Evolutionary conservation across 2,797 vertebrate genomes (phyloP).

Genomic region (Chiloscyllium punctatum): DNA sequence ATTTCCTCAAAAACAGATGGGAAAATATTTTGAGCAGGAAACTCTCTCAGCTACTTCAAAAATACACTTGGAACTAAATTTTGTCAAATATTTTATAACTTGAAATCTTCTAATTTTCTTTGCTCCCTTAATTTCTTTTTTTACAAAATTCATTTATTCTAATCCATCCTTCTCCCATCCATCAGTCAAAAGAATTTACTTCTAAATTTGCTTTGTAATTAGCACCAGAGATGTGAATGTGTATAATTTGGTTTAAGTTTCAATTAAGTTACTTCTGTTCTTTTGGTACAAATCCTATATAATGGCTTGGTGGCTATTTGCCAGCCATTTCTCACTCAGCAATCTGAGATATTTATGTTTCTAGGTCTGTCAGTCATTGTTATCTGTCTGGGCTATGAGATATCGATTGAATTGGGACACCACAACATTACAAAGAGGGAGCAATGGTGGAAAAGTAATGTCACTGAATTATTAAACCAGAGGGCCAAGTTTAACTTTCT

Average conservation of each 20-base stretch:
- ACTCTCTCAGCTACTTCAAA: background rate
- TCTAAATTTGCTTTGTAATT: background rate
- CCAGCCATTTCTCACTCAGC: background rate
- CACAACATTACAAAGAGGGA: background rate
- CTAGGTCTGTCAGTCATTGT: background rate
- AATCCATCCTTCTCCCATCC: background rate
- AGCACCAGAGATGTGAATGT: background rate
- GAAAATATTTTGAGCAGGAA: background rate
- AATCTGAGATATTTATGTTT: background rate
- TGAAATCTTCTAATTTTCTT: too few relatives aligned
- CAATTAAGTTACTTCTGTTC: background rate
- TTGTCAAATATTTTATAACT: background rate
- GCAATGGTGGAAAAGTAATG: too few relatives aligned
- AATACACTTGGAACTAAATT: background rate
- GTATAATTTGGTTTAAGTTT: background rate
- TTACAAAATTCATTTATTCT: background rate
- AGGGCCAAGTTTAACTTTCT: too few relatives aligned
- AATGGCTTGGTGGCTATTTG: background rate
- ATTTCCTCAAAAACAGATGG: background rate
- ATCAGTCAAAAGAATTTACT: background rate
- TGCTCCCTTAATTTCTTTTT: background rate
- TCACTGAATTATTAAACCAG: too few relatives aligned
- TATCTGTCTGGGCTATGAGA: background rate
- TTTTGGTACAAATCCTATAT: background rate
- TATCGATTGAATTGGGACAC: background rate